Base-by-base conservation (phyloP, 2,113 vertebrate species). In the Irena cyanogastra region DNA sequence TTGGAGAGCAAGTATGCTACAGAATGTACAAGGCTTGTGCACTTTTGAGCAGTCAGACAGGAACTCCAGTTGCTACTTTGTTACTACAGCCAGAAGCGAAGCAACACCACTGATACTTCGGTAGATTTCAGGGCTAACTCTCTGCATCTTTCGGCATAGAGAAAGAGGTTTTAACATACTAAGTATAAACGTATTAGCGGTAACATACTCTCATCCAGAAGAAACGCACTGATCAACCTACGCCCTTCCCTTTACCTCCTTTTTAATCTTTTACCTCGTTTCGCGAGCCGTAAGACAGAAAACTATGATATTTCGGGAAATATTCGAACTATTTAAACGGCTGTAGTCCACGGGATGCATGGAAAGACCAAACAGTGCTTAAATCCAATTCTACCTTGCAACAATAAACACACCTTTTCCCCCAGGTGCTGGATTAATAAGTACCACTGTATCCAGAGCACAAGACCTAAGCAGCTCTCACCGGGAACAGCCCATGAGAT, bases 1-100 rank as follows among this genome's bases (percentile, higher is more conserved):
- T 1, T 2, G 10, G 33, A 6, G 22, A 49, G 16, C 0, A 0
- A 6, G 18, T 23, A 1, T 1, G 7, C 28, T 11, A 23, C 33
- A 6, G 16, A 10, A 15, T 0, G 2, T 2, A 10, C 15, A 4
- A 26, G 24, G n/a, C 31, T 13, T 37, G n/a, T 5, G 9, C n/a
- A 18, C 33, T 86, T 75, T 0, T 0, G 54, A 70, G 54, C 33
- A 13, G 9, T 44, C 30, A 44, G 64, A 81, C 26, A 52, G 28
- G 16, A 84, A 63, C 68, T 66, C 24, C 39, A 39, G 5, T 2
- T 31, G 49, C 53, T 33, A 56, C 7, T 8, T 24, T 26, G 49
- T 28, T 71, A 54, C 21, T 42, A 64, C 63, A 72, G 33, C 14
- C 20, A 26, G 35, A 78, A 39, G 42, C 8, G 37, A 76, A 87